Evolutionary conservation across 2,797 vertebrate genomes (phyloP), one percentile per base, ranked within the genome.

Genomic region (Cirrhinus molitorella): DNA sequence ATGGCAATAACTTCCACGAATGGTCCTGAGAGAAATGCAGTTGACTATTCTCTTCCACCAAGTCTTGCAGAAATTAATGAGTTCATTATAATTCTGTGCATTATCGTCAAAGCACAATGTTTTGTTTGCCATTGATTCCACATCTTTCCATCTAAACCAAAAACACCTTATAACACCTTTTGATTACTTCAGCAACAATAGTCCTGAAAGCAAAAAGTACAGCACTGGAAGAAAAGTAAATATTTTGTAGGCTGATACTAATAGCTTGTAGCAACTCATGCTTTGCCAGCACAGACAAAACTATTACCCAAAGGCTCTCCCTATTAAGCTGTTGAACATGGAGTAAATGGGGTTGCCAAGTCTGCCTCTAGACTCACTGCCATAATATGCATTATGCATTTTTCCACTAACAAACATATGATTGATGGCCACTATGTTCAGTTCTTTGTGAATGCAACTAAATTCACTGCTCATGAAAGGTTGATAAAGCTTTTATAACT

Each of bases 221-320:
- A 4, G 6, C 40, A 45, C 14, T 43, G 8, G 34, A 75, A 37
- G 21, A 55, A 75, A 75, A 17, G 13, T 34, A 40, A 75, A 75
- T 63, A 47, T 63, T 63, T 71, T 68, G 49, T 67, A 81, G 81
- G 80, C 82, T 51, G 53, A 73, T 55, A 43, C 37, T 82, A 65
- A 66, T 66, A 75, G 81, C 72, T 83, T 68, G 25, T 68, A 59
- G 63, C 34, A 68, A 70, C 23, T 21, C 21, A 25, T 59, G 28
- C 67, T 74, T 73, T 66, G 80, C 79, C 79, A 86, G 53, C 84
- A 57, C 21, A 73, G 71, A 73, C 51, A 74, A 73, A 67, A 74
- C 25, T 49, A 80, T 77, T 82, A 82, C 81, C 86, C 82, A 84
- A 43, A 72, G 81, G 86, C 86, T 86, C 43, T 71, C 5, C 4